Evolutionary conservation across 1,140 invertebrate species (phyloP), one percentile per base, ranked within the genome.

Genomic region (Brachionus rubens): DNA sequence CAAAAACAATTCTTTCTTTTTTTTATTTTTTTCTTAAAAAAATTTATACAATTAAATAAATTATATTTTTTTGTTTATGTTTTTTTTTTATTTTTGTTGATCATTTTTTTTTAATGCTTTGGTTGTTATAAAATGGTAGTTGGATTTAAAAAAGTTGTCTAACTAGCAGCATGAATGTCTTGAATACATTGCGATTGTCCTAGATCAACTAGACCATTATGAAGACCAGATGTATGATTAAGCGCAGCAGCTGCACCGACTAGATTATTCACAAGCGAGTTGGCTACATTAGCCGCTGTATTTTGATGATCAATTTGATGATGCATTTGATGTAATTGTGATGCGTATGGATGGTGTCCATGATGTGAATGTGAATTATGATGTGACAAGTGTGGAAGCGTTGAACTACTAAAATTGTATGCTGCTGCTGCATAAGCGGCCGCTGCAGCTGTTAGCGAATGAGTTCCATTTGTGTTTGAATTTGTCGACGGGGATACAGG

Each of bases 101-200:
- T 59, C 14, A 36, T 36, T 26, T 24, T 50, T 16, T 21, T 54
- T 59, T 59, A 59, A 59, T 59, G 54, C 54, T 28, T 56, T 56
- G 26, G 52, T 16, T 6, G 10, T 16, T n/a, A 1, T 16, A 16
- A 48, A n/a, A n/a, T n/a, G 12, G 12, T 48, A n/a, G n/a, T 48
- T n/a, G 28, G 16, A n/a, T 48, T 24, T n/a, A 28, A 26, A 19
- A 10, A 16, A 65, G 10, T 65, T 65, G 33, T 3, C 12, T 50
- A 72, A 36, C 68, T 72, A 50, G 68, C 50, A 2, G 68, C 68
- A 50, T 72, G 68, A 21, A 72, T 72, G 46, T 72, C 68, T 48
- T 72, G 68, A 28, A 72, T 72, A 36, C 68, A 72, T 33, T 54
- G 28, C 4, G 68, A 72, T 48, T 72, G 68, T 72, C 68, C 68